Percentiles rank a stretch among this genome's conserved stretches.
Conservation (phyloP, 2,888 invertebrate species). For the Kryphioiulus occultus region DNA sequence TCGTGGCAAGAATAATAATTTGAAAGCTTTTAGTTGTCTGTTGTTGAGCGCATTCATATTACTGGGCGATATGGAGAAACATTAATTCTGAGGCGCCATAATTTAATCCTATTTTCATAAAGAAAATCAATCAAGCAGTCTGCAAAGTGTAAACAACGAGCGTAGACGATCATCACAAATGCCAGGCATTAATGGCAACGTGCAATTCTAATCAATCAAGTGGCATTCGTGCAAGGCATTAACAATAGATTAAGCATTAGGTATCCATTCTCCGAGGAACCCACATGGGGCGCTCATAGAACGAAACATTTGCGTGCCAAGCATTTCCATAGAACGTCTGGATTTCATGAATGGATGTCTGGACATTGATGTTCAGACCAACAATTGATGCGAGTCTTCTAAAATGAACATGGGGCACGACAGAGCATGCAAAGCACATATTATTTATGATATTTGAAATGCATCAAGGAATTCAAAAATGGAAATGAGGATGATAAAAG, state of each 20-base stretch:
- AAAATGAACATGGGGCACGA: too few species aligned
- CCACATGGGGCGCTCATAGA: too few species aligned
- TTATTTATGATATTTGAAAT: too few species aligned
- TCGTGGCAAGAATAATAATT: slow-evolving; percentile 25
- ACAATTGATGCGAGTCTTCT: too few species aligned
- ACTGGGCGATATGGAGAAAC: neutral
- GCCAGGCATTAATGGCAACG: slow-evolving; percentile 11
- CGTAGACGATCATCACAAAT: neutral
- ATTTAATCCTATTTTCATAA: slow-evolving; percentile 35
- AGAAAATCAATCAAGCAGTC: slow-evolving; percentile 19
- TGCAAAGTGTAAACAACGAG: neutral
- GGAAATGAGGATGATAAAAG: too few species aligned
- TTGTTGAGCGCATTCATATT: neutral
- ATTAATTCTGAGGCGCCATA: slow-evolving; percentile 1
- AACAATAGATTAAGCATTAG: neutral
- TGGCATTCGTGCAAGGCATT: neutral
- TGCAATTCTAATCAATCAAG: neutral
- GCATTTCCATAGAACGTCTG: too few species aligned
- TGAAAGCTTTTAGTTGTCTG: slow-evolving; percentile 29
- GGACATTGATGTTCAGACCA: too few species aligned
- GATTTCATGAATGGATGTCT: too few species aligned
- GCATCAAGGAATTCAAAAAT: too few species aligned
- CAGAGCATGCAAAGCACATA: too few species aligned
- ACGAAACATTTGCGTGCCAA: too few species aligned
- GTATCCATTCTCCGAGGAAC: too few species aligned